Conservation (phyloP, 2,113 vertebrate species). For the Oncorhynchus keta region DNA sequence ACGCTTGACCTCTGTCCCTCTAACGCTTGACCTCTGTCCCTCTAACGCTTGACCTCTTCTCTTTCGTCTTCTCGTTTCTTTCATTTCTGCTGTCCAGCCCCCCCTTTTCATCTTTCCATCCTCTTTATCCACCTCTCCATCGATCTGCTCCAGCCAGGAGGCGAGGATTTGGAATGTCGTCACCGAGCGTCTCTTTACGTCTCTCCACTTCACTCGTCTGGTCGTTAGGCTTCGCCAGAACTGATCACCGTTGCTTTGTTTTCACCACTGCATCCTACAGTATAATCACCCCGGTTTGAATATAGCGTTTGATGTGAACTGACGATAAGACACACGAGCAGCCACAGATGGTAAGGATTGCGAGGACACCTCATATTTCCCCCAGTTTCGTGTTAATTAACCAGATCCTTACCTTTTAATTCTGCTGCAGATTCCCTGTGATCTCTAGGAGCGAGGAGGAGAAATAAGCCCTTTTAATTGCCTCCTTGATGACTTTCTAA, state of each 20-base stretch:
- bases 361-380: conserved; percentile 31
- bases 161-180: conserved; percentile 15
- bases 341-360: conserved; percentile 45
- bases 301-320: conserved; percentile 39
- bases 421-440: conserved; percentile 48
- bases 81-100: conserved; percentile 3
- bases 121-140: no score
- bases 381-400: conserved; percentile 56
- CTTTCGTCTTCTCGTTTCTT: conserved; percentile 32
- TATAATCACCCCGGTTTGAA: conserved; percentile 32
- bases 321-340: conserved; percentile 47
- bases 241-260: conserved; percentile 25
- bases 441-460: conserved; percentile 56
- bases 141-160: conserved; percentile 25
- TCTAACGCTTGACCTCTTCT: conserved; percentile 33
- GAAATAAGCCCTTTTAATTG: conserved; percentile 60
- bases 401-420: conserved; percentile 63
- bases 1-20: no score
- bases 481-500: conserved; percentile 61
- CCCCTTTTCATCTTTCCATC: conserved; percentile 44
- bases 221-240: conserved; percentile 9
- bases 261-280: conserved; percentile 32
- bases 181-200: conserved; percentile 21
- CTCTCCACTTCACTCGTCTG: no score
- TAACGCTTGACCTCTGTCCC: not conserved